Conservation (phyloP, 2,797 vertebrate genomes). For the Danio jaintianensis region DNA sequence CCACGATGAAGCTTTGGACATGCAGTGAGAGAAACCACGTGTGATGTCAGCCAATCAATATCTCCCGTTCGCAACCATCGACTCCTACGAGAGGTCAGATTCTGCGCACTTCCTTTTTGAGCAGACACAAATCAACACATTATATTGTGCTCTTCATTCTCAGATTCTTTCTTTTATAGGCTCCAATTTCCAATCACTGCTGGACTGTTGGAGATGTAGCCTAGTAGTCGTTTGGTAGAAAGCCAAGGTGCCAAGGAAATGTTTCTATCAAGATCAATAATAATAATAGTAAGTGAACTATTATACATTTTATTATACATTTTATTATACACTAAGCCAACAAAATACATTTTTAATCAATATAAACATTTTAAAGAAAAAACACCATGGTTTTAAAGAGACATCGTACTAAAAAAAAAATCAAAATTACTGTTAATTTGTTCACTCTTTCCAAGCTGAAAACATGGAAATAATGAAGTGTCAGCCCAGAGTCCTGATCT, state of each 20-base stretch:
- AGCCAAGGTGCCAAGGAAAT: background rate
- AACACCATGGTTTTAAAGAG: too few species aligned
- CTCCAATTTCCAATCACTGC: background rate
- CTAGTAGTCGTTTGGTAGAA: background rate
- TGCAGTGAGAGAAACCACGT: background rate
- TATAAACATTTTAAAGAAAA: too few species aligned
- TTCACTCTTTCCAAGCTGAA: too few species aligned
- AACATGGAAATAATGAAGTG: too few species aligned
- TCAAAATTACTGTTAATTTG: too few species aligned
- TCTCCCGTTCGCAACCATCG: constrained; percentile 29
- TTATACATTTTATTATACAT: too few species aligned
- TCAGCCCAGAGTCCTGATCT: too few species aligned
- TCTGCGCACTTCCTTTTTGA: constrained; percentile 41
- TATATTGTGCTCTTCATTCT: constrained; percentile 2
- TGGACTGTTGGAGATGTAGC: background rate
- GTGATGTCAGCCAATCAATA: constrained; percentile 51
- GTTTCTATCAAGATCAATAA: too few species aligned
- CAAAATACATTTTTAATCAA: too few species aligned
- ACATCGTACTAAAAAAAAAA: too few species aligned
- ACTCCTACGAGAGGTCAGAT: constrained; percentile 55
- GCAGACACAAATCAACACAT: constrained; percentile 24
- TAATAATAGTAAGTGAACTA: too few species aligned
- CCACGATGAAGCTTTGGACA: background rate
- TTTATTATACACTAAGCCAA: too few species aligned
- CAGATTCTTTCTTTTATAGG: background rate